Percentiles rank a stretch among this genome's conserved stretches.
Conservation (phyloP, 2,888 invertebrate genomes). For the Lepidochrysops patricia region DNA sequence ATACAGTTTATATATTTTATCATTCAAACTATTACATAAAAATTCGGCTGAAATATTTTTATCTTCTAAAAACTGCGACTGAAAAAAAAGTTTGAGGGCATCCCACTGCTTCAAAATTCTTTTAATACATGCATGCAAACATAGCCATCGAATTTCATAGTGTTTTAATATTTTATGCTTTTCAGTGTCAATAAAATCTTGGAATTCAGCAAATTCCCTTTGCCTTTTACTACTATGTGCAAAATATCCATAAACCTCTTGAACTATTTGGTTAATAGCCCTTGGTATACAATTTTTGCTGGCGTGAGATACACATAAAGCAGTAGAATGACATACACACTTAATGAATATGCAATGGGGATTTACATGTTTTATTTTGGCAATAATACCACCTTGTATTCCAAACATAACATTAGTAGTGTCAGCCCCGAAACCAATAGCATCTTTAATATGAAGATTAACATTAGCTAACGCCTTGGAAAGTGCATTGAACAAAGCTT, state of each 20-base stretch:
- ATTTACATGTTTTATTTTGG: too few relatives aligned
- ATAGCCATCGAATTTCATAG: conserved; percentile 15
- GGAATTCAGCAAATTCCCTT: neutral
- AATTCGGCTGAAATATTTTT: conserved; percentile 12
- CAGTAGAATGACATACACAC: neutral
- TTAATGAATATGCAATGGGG: too few relatives aligned
- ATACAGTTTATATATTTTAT: too few relatives aligned
- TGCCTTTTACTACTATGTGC: neutral
- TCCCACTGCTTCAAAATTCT: conserved; percentile 20
- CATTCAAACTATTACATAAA: too few relatives aligned
- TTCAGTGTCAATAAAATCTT: neutral
- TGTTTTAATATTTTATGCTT: neutral
- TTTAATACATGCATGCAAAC: conserved; percentile 19
- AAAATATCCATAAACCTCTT: conserved; percentile 3
- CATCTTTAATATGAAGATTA: too few relatives aligned
- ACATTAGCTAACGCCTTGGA: too few relatives aligned
- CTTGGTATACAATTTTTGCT: neutral
- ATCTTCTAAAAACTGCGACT: conserved; percentile 17
- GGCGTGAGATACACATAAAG: neutral
- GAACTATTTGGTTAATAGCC: neutral
- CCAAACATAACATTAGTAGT: too few relatives aligned
- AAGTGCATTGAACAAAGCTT: too few relatives aligned
- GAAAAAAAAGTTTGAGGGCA: conserved; percentile 19
- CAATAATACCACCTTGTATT: too few relatives aligned
- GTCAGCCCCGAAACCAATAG: too few relatives aligned